Percentiles rank a stretch among this genome's conserved stretches.
Evolutionary conservation across 2,113 vertebrate species (phyloP).

Genomic region (Laterallus jamaicensis): DNA sequence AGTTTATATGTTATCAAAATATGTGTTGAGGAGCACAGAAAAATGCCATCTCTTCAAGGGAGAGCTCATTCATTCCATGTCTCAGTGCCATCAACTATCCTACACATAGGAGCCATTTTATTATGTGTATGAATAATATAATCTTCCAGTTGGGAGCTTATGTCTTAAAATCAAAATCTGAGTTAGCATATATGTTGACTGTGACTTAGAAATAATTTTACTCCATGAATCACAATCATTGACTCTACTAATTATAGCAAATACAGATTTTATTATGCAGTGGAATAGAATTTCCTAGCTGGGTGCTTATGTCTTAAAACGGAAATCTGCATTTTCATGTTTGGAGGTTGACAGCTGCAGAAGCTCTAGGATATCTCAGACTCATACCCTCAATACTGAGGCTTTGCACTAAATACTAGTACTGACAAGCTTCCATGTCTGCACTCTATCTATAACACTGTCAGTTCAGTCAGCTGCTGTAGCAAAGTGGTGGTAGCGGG

Average conservation of each 20-base stretch:
- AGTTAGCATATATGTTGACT: not conserved
- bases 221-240: not conserved
- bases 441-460: not conserved
- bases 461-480: not conserved
- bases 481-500: not conserved
- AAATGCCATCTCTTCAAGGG: not conserved
- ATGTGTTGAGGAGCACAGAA: not conserved
- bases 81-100: not conserved
- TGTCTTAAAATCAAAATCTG: constrained; percentile 28
- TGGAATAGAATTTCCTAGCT: constrained; percentile 26
- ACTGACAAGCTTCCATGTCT: constrained; percentile 15
- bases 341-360: constrained; percentile 51
- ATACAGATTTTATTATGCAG: constrained; percentile 33
- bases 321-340: constrained; percentile 23
- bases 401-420: constrained; percentile 36
- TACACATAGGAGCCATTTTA: not conserved
- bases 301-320: constrained; percentile 34
- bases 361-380: constrained; percentile 13
- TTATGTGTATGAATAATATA: constrained; percentile 1
- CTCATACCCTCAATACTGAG: not conserved
- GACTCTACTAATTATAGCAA: constrained; percentile 34
- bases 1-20: constrained; percentile 1
- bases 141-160: constrained; percentile 10
- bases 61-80: not conserved
- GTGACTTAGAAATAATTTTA: not conserved